phyloP scores from a whole-genome alignment of 1,140 invertebrate genomes.

The Palaemon carinicauda region DNA sequence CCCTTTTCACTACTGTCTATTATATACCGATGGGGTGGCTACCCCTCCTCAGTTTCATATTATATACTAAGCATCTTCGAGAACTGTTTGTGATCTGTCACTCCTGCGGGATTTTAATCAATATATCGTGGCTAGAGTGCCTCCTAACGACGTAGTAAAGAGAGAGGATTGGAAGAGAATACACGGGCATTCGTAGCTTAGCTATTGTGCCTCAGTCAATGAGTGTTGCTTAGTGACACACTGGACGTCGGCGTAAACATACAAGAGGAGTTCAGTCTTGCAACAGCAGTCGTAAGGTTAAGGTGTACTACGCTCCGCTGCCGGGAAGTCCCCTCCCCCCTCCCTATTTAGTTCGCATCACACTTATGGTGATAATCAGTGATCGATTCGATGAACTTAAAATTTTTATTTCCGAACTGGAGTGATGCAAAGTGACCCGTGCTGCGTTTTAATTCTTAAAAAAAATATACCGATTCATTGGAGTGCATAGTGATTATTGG shows the following conservation, averaged over 20 bases:
- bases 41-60: neutral
- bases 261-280: slow-evolving; percentile 2
- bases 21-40: neutral
- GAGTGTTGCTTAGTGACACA: slow-evolving; percentile 55
- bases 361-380: too few relatives aligned
- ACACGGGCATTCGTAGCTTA: slow-evolving; percentile 32
- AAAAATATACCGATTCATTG: neutral
- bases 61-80: neutral
- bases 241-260: slow-evolving; percentile 42
- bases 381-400: neutral
- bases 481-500: neutral
- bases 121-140: neutral
- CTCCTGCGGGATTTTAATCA: neutral
- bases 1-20: neutral
- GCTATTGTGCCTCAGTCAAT: slow-evolving; percentile 50
- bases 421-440: neutral
- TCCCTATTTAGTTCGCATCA: too few relatives aligned
- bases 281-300: neutral
- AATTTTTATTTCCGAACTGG: neutral
- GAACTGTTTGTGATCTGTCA: neutral
- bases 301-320: neutral
- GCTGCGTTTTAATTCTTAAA: neutral
- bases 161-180: neutral
- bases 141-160: neutral
- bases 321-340: neutral